Evolutionary conservation across 2,888 invertebrate genomes (phyloP).

Genomic region (Apodemia hepburni): DNA sequence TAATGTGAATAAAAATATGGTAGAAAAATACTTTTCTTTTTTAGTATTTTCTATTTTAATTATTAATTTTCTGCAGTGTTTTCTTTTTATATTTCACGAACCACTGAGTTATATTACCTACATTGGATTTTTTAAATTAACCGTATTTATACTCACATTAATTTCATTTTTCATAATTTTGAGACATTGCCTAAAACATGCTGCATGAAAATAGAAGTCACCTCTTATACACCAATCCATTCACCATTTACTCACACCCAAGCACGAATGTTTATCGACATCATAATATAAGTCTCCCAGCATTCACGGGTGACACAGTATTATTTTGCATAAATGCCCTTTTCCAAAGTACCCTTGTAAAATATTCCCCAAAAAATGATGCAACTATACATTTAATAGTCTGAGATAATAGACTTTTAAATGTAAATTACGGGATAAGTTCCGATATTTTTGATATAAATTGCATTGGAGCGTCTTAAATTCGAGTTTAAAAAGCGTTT

Average conservation of each 20-base stretch:
- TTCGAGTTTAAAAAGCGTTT: too few relatives aligned
- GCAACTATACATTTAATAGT: neutral
- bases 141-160: neutral
- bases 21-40: neutral
- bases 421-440: neutral
- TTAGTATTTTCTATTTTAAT: too few relatives aligned
- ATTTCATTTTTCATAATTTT: conserved; percentile 40
- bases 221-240: conserved; percentile 61
- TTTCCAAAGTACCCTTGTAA: conserved; percentile 19
- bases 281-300: conserved; percentile 77
- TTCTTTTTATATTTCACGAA: too few relatives aligned
- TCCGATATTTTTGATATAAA: neutral
- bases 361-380: neutral
- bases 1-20: conserved; percentile 5
- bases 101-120: too few relatives aligned
- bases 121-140: neutral
- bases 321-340: conserved; percentile 51
- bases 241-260: conserved; percentile 49
- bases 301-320: conserved; percentile 82
- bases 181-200: conserved; percentile 54
- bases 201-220: conserved; percentile 58
- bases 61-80: too few relatives aligned
- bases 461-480: too few relatives aligned
- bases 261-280: conserved; percentile 65
- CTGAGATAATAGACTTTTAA: neutral